phyloP scores from a whole-genome alignment of 2,888 invertebrate genomes.

The Hylaea fasciaria region DNA sequence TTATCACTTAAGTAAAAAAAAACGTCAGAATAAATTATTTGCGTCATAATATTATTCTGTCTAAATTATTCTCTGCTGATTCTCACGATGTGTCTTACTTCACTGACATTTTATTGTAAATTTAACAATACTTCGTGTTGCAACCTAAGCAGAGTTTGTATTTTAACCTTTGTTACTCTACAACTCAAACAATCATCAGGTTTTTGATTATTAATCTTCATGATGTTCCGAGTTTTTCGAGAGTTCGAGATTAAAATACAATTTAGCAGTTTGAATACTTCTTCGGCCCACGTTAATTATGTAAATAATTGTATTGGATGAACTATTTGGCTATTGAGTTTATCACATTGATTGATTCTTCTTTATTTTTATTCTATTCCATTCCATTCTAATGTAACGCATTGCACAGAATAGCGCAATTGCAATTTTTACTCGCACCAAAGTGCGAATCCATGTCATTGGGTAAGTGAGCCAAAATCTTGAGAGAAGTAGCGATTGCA shows the following conservation, averaged over 20 bases:
- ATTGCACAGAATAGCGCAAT: background rate
- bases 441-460: constrained; percentile 15
- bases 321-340: too few species aligned
- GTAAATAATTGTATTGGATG: too few species aligned
- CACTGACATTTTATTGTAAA: constrained; percentile 22
- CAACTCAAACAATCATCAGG: background rate
- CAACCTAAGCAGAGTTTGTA: constrained; percentile 12
- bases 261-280: too few species aligned
- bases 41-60: background rate
- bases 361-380: too few species aligned
- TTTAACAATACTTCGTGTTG: constrained; percentile 18
- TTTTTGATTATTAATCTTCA: background rate
- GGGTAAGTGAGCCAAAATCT: constrained; percentile 17
- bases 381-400: too few species aligned
- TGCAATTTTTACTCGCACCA: constrained; percentile 8
- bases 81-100: constrained; percentile 16
- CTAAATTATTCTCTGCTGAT: background rate
- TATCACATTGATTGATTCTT: too few species aligned
- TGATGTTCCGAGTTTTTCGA: too few species aligned
- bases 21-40: background rate
- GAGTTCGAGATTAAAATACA: too few species aligned
- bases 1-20: background rate
- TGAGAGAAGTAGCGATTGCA: constrained; percentile 2
- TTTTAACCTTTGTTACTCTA: background rate
- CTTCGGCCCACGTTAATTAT: too few species aligned